phyloP scores from a whole-genome alignment of 2,113 vertebrate genomes.

The Leptocoma aspasia region DNA sequence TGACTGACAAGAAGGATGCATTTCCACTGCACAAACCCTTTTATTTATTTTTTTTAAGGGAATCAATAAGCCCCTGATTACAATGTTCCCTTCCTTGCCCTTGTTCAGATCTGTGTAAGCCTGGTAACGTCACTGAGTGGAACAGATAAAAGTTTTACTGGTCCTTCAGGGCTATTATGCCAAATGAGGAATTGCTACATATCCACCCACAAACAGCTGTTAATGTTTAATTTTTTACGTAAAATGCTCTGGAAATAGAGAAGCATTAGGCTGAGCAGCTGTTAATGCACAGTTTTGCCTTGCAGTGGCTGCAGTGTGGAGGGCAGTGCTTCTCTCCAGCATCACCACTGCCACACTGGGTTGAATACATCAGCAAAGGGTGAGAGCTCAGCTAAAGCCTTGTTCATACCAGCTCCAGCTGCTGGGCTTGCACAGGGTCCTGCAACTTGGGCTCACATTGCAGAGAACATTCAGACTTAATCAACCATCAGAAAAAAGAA shows the following conservation, averaged over 20 bases:
- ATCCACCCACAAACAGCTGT: conserved; percentile 29
- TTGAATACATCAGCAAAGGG: neutral
- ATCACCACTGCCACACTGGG: neutral
- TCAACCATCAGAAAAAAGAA: neutral
- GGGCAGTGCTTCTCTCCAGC: neutral
- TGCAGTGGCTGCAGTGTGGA: neutral
- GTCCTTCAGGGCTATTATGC: conserved; percentile 21
- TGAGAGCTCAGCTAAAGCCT: neutral
- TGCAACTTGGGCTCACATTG: neutral
- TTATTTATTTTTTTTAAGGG: neutral
- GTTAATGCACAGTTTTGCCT: neutral
- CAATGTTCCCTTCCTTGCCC: neutral
- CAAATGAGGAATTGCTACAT: conserved; percentile 20
- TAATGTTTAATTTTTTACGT: neutral
- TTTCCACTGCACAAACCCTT: neutral
- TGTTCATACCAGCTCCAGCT: neutral
- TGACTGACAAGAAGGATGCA: neutral
- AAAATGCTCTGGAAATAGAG: conserved; percentile 28
- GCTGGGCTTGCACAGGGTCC: neutral
- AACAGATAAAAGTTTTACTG: conserved; percentile 19
- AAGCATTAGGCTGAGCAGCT: conserved; percentile 1
- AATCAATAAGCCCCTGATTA: conserved; percentile 8
- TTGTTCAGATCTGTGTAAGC: neutral
- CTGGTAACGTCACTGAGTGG: neutral
- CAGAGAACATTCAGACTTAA: neutral